These are phyloP conservation scores for Glyphotaelius pellucidus DNA, from an alignment of 2,888 invertebrate genomes.

Conservation along the genomic window DNA sequence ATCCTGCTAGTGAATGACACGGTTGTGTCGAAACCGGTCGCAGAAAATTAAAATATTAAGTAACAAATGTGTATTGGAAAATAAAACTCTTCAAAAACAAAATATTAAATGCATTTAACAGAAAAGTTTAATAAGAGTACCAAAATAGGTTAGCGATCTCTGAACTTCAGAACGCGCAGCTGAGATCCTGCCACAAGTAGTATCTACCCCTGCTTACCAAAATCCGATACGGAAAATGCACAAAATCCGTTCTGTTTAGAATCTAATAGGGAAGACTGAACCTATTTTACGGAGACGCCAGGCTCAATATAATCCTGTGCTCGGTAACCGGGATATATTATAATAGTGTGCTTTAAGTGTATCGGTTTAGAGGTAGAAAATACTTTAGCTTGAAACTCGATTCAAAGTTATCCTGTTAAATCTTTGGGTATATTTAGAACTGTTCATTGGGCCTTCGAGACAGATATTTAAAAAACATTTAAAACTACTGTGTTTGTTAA, in stretches of 20 bases:
- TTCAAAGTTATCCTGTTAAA: not conserved
- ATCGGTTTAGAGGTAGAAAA: not conserved
- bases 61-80: no score
- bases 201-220: conserved; percentile 2
- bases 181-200: conserved; percentile 24
- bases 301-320: conserved; percentile 19
- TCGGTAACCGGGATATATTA: not conserved
- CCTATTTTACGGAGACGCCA: conserved; percentile 36
- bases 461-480: not conserved
- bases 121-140: not conserved
- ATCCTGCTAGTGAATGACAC: no score
- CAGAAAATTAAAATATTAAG: no score
- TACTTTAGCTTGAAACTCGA: not conserved
- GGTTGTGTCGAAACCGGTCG: no score
- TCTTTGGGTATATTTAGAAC: not conserved
- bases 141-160: not conserved
- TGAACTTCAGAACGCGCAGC: conserved; percentile 1
- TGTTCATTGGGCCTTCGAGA: not conserved
- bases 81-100: no score
- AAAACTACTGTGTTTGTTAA: not conserved
- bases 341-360: not conserved
- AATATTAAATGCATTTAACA: not conserved
- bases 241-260: conserved; percentile 37
- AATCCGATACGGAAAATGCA: conserved; percentile 57
- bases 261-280: conserved; percentile 25